Percentiles rank a stretch among this genome's conserved stretches.
Conservation (phyloP, 2,888 invertebrate genomes). For the Parnassius apollo region DNA sequence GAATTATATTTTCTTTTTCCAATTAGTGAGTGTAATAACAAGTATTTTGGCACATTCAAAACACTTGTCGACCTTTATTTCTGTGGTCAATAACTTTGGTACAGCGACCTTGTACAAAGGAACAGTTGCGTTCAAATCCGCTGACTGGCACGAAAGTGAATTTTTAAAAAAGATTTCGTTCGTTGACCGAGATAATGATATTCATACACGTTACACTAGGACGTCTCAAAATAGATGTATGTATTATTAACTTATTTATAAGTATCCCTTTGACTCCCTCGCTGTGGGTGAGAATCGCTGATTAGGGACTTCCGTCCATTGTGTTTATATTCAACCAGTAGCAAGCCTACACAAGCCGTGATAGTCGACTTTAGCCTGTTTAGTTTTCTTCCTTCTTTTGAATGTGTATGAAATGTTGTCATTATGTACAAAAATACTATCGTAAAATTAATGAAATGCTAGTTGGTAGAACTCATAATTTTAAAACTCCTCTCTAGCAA, state of each 20-base stretch:
- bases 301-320: constrained; percentile 40
- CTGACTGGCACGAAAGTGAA: constrained; percentile 4
- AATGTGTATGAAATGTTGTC: background rate
- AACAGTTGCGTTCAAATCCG: constrained; percentile 15
- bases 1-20: background rate
- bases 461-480: no score
- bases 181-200: constrained; percentile 22
- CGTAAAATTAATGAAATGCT: no score
- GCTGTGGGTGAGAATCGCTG: constrained; percentile 36
- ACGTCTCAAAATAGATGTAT: constrained; percentile 22
- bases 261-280: constrained; percentile 30
- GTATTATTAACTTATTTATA: constrained; percentile 8
- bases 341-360: constrained; percentile 27
- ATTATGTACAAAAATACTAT: no score
- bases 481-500: no score
- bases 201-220: constrained; percentile 6
- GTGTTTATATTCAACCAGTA: constrained; percentile 29
- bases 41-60: constrained; percentile 1
- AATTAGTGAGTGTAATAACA: constrained; percentile 5
- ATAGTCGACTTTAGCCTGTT: constrained; percentile 23
- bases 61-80: constrained; percentile 13
- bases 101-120: constrained; percentile 15
- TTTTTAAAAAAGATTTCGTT: constrained; percentile 16
- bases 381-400: background rate
- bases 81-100: constrained; percentile 18